phyloP scores from a whole-genome alignment of 2,888 invertebrate genomes.

The Melipona bicolor region DNA sequence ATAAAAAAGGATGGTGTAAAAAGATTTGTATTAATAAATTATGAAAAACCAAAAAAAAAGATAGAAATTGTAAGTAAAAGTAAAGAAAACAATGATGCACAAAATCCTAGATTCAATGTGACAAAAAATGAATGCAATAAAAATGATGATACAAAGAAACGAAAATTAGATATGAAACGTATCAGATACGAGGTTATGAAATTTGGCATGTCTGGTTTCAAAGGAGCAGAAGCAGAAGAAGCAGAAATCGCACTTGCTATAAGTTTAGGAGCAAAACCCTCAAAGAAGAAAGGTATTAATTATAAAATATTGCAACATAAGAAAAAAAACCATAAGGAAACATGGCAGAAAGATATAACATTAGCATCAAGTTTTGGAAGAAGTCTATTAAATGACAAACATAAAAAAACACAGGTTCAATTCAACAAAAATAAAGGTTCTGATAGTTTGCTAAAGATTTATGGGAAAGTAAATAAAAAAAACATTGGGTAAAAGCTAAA shows the following conservation, averaged over 20 bases:
- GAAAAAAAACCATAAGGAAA: conserved; percentile 86
- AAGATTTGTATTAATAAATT: conserved; percentile 69
- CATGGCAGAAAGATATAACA: conserved; percentile 81
- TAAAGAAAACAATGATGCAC: background rate
- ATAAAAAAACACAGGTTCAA: conserved; percentile 14
- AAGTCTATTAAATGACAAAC: conserved; percentile 69
- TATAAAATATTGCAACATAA: conserved; percentile 90
- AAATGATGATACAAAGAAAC: conserved; percentile 75
- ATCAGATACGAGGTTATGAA: conserved; percentile 93
- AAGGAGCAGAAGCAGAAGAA: conserved; percentile 89
- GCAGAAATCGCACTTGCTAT: conserved; percentile 92
- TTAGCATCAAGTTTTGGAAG: conserved; percentile 70
- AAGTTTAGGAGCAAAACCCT: conserved; percentile 93
- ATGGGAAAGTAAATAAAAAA: conserved; percentile 76
- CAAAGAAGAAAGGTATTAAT: conserved; percentile 88
- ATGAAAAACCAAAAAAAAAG: conserved; percentile 67
- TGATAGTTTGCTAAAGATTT: conserved; percentile 74
- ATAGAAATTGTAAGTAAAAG: conserved; percentile 11
- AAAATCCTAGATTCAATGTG: background rate
- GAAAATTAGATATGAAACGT: conserved; percentile 90
- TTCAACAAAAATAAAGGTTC: conserved; percentile 36
- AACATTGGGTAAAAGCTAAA: conserved; percentile 46
- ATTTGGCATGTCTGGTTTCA: conserved; percentile 92
- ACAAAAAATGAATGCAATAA: background rate
- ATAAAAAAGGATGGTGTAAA: conserved; percentile 58